Conservation (phyloP, 2,113 vertebrate species). For the Caretta caretta region DNA sequence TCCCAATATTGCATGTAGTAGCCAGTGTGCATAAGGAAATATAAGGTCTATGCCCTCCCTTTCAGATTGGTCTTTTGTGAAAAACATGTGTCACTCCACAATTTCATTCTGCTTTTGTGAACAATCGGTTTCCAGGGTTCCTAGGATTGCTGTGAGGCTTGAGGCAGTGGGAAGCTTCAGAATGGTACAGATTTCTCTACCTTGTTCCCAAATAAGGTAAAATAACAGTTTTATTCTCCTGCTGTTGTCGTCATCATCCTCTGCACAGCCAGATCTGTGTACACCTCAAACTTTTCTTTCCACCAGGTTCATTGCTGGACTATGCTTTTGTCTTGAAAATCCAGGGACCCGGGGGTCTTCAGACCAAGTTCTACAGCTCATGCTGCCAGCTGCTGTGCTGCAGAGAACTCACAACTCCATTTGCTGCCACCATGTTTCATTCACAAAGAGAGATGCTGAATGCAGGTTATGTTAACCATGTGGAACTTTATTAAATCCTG, state of each 20-base stretch:
- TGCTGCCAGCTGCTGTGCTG: neutral
- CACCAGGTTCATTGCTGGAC: neutral
- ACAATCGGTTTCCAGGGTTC: neutral
- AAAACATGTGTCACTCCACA: neutral
- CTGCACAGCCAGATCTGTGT: neutral
- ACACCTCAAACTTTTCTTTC: neutral
- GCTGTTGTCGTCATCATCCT: neutral
- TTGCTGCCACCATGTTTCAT: neutral
- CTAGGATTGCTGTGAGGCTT: neutral
- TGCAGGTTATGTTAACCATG: neutral
- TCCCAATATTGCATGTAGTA: neutral
- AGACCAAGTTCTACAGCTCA: neutral
- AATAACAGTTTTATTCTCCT: neutral
- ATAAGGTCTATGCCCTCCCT: neutral
- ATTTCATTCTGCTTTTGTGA: neutral
- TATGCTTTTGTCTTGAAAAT: neutral
- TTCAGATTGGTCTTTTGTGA: neutral
- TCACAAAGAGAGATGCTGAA: neutral
- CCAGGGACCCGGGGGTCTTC: neutral
- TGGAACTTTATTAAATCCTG: neutral
- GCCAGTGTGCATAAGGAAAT: neutral
- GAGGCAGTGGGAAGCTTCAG: neutral
- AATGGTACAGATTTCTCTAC: neutral
- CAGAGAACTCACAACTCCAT: neutral
- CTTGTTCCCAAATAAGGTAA: neutral